phyloP scores from a whole-genome alignment of 2,888 invertebrate species.

The Ennomos quercinarius region DNA sequence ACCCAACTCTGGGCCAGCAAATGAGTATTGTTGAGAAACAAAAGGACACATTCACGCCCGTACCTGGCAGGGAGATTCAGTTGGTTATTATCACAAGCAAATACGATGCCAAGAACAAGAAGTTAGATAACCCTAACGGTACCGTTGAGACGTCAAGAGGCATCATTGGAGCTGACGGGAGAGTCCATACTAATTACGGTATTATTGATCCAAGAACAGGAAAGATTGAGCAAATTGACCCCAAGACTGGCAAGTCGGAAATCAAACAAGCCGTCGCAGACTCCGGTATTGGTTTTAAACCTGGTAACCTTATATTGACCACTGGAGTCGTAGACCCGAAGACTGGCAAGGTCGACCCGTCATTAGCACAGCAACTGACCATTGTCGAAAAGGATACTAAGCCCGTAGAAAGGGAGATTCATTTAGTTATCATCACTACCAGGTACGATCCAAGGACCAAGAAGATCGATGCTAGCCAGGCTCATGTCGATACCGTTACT shows the following conservation, averaged over 20 bases:
- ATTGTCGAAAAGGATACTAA: slow-evolving; percentile 77
- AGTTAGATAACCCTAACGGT: slow-evolving; percentile 82
- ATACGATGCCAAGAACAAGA: slow-evolving; percentile 82
- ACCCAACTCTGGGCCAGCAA: slow-evolving; percentile 81
- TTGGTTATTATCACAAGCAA: slow-evolving; percentile 80
- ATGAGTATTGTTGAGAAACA: slow-evolving; percentile 64
- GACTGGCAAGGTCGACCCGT: slow-evolving; percentile 83
- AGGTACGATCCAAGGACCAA: slow-evolving; percentile 85
- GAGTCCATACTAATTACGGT: slow-evolving; percentile 80
- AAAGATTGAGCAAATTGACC: slow-evolving; percentile 78
- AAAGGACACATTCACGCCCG: slow-evolving; percentile 58
- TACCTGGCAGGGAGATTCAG: slow-evolving; percentile 74
- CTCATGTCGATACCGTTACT: slow-evolving; percentile 83
- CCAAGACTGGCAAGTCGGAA: slow-evolving; percentile 82
- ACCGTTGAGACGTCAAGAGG: slow-evolving; percentile 78
- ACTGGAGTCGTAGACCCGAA: slow-evolving; percentile 85
- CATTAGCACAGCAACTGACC: slow-evolving; percentile 84
- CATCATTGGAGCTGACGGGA: slow-evolving; percentile 66
- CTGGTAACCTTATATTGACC: slow-evolving; percentile 81
- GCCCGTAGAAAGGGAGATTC: slow-evolving; percentile 79
- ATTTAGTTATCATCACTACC: slow-evolving; percentile 86
- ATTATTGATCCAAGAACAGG: slow-evolving; percentile 84
- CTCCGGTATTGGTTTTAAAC: slow-evolving; percentile 82
- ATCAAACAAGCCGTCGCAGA: slow-evolving; percentile 82
- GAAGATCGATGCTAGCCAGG: slow-evolving; percentile 75